Evolutionary conservation across 1,140 invertebrate species (phyloP).

Genomic region (Caenorhabditis tropicalis): DNA sequence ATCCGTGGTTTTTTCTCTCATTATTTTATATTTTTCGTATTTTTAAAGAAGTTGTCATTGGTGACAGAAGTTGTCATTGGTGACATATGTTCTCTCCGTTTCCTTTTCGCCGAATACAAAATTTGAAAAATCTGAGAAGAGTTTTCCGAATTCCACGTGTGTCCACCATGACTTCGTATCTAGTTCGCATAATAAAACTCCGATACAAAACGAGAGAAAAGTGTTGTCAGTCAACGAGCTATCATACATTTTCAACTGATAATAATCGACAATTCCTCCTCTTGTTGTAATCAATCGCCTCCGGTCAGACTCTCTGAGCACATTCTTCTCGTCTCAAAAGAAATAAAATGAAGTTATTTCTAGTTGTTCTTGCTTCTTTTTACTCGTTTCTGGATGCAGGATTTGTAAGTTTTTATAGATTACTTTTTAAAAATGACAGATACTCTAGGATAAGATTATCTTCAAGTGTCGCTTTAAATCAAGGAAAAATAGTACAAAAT

Average conservation of each 20-base stretch:
- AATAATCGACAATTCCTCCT: background rate
- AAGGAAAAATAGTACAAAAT: too few species aligned
- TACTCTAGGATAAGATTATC: too few species aligned
- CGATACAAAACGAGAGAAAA: background rate
- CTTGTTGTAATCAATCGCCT: background rate
- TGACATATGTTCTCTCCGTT: background rate
- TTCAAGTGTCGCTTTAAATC: too few species aligned
- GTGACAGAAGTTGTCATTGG: too few species aligned
- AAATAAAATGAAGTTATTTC: background rate
- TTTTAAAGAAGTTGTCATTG: too few species aligned
- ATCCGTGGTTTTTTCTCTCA: background rate
- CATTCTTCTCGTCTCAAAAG: background rate
- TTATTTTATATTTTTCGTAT: background rate
- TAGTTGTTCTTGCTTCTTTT: background rate
- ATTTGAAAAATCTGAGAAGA: background rate
- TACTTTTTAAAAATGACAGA: too few species aligned
- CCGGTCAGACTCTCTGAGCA: constrained; percentile 12
- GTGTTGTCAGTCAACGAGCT: background rate
- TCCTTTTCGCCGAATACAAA: background rate
- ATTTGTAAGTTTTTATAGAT: constrained; percentile 3
- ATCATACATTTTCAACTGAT: constrained; percentile 4
- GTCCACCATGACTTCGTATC: background rate
- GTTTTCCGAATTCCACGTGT: background rate
- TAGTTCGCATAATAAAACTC: background rate
- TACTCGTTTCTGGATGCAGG: background rate